A percentile compares a stretch with the other conserved stretches of the same genome.
These are phyloP conservation scores for Cephalopachus bancanus DNA, from an alignment of 2,797 vertebrate species.

Conservation along the genomic window DNA sequence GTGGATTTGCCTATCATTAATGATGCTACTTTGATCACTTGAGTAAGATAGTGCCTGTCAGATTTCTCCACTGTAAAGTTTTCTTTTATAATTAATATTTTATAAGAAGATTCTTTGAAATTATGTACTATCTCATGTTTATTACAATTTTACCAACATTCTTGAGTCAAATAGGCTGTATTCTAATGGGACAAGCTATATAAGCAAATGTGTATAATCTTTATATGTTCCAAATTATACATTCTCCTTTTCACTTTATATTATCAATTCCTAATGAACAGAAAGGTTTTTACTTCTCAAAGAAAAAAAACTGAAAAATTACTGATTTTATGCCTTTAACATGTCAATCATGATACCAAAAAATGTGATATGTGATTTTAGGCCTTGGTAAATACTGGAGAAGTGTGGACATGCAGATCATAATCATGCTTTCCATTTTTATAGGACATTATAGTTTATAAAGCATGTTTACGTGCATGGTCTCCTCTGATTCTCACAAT, in stretches of 20 bases:
- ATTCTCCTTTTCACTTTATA: constrained; percentile 22
- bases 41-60: not conserved
- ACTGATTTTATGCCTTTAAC: not conserved
- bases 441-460: not conserved
- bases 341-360: not conserved
- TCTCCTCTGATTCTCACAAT: not conserved
- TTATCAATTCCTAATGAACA: not conserved
- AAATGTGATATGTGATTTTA: not conserved
- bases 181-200: not conserved
- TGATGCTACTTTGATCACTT: not conserved
- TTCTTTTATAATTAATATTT: not conserved
- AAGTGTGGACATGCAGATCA: not conserved
- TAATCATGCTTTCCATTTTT: not conserved
- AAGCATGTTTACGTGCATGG: not conserved
- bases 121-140: not conserved
- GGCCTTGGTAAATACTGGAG: not conserved
- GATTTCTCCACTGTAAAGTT: not conserved
- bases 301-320: not conserved
- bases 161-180: not conserved
- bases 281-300: not conserved
- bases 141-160: not conserved
- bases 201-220: not conserved
- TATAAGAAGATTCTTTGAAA: not conserved
- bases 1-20: not conserved
- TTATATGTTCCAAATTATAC: not conserved